These are phyloP conservation scores for Sinohyriopsis cumingii DNA, from an alignment of 2,888 invertebrate genomes.

Conservation along the genomic window DNA sequence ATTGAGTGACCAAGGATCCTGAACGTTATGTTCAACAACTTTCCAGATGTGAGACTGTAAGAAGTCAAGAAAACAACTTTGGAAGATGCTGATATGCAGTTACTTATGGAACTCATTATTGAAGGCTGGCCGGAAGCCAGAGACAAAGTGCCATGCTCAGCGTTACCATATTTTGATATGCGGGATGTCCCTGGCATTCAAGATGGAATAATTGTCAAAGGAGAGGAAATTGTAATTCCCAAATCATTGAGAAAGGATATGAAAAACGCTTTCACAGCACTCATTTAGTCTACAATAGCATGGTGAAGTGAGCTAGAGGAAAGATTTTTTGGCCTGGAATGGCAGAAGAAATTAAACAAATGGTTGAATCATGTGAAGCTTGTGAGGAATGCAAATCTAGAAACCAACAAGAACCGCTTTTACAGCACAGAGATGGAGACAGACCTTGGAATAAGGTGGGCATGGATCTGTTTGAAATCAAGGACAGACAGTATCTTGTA, in stretches of 20 bases:
- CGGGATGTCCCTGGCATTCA: conserved; percentile 14
- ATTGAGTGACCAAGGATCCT: neutral
- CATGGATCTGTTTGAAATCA: too few species aligned
- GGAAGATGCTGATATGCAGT: neutral
- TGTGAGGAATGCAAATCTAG: too few species aligned
- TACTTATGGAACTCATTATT: neutral
- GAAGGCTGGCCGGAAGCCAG: conserved; percentile 1
- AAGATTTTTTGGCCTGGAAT: conserved; percentile 24
- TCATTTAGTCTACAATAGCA: conserved; percentile 14
- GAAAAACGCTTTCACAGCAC: conserved; percentile 12
- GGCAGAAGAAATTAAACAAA: neutral
- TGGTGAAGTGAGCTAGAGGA: conserved; percentile 16
- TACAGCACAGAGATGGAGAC: too few species aligned
- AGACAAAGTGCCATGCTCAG: neutral
- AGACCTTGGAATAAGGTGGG: too few species aligned
- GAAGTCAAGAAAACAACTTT: conserved; percentile 4
- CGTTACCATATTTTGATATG: conserved; percentile 10
- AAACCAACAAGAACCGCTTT: too few species aligned
- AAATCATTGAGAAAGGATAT: conserved; percentile 11
- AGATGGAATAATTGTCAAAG: conserved; percentile 21
- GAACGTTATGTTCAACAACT: conserved; percentile 1
- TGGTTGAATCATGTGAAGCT: too few species aligned
- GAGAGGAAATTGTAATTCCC: conserved; percentile 21
- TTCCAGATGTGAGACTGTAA: conserved; percentile 4
- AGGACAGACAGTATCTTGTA: too few species aligned